Conservation (phyloP, 2,113 vertebrate species). For the Sinocyclocheilus anshuiensis region DNA sequence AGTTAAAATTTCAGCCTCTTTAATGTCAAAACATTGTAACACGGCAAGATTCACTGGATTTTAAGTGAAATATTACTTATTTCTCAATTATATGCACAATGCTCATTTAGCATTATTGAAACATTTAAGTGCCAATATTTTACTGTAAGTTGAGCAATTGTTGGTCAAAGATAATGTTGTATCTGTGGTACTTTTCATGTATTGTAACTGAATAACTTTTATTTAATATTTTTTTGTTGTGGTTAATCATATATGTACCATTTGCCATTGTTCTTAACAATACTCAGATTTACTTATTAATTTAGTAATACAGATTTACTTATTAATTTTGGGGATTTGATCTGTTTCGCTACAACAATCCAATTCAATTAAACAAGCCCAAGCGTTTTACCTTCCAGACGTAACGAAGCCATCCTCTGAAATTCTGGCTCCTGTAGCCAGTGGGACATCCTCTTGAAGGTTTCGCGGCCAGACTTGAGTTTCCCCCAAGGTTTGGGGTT, state of each 20-base stretch:
- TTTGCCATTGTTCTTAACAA: background rate
- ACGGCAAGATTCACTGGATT: constrained; percentile 60
- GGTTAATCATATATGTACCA: background rate
- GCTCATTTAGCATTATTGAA: background rate
- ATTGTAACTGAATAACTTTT: background rate
- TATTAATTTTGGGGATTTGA: background rate
- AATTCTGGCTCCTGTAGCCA: constrained; percentile 87
- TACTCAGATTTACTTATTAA: background rate
- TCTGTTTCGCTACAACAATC: background rate
- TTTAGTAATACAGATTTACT: no score
- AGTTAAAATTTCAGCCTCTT: constrained; percentile 67
- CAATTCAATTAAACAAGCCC: constrained; percentile 29
- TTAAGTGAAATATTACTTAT: constrained; percentile 54
- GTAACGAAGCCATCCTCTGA: constrained; percentile 84
- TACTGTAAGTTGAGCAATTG: background rate
- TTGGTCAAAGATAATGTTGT: background rate
- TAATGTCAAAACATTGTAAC: constrained; percentile 73
- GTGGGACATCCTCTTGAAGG: constrained; percentile 85
- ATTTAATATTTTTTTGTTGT: background rate
- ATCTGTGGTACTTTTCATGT: background rate
- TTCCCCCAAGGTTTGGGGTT: constrained; percentile 88
- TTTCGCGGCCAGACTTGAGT: constrained; percentile 86
- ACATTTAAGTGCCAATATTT: background rate
- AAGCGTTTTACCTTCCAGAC: constrained; percentile 82
- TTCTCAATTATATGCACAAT: constrained; percentile 67